A percentile compares a stretch with the other conserved stretches of the same genome.
Conservation (phyloP, 2,888 invertebrate species). For the Adelognathus sp. region DNA sequence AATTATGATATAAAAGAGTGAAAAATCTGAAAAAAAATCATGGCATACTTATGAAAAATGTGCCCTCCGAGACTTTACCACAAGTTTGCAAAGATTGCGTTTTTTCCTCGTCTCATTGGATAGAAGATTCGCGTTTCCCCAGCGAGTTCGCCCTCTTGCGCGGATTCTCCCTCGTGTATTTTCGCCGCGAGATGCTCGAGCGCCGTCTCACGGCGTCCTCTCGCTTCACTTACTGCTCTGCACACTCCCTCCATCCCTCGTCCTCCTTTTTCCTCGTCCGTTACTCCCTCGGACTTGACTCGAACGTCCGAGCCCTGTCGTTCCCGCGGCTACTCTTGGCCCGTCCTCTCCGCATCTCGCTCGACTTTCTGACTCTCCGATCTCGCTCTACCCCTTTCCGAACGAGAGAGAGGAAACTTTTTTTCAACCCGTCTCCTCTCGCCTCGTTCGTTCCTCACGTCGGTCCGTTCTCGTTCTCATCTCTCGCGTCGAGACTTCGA, state of each 20-base stretch:
- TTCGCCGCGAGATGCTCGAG: constrained; percentile 16
- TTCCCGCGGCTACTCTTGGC: constrained; percentile 9
- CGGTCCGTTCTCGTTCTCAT: constrained; percentile 60
- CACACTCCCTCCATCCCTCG: constrained; percentile 43
- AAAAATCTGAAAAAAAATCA: neutral
- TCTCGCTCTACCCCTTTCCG: constrained; percentile 42
- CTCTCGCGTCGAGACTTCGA: constrained; percentile 69
- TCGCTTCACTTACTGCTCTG: constrained; percentile 16
- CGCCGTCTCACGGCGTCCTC: constrained; percentile 34
- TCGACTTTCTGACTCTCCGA: constrained; percentile 17
- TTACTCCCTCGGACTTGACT: constrained; percentile 33
- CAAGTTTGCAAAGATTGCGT: neutral
- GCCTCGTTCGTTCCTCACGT: constrained; percentile 20
- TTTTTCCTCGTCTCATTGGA: neutral
- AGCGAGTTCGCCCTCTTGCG: constrained; percentile 23
- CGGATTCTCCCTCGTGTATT: constrained; percentile 1
- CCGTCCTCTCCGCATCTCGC: neutral
- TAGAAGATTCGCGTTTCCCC: neutral
- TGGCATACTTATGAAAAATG: neutral
- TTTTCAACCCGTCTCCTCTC: constrained; percentile 46
- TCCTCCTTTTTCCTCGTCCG: constrained; percentile 42
- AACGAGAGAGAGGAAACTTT: constrained; percentile 39
- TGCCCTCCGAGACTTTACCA: neutral
- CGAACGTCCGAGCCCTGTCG: neutral
- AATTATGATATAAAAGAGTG: neutral